Conservation (phyloP, 1,140 invertebrate species). For the Drosophila malerkotliana region DNA sequence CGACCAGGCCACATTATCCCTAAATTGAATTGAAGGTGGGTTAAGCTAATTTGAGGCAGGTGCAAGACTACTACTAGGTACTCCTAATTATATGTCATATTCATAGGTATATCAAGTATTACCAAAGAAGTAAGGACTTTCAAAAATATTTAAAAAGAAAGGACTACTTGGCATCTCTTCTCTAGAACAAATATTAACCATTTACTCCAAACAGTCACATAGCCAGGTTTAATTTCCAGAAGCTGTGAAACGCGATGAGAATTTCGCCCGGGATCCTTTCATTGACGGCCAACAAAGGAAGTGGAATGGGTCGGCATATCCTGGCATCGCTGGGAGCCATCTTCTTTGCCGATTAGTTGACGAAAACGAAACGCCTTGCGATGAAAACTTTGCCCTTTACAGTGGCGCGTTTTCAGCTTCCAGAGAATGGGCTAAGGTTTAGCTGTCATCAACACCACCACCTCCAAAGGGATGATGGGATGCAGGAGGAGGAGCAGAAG, state of each 20-base stretch:
- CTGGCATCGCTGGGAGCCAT: constrained; percentile 19
- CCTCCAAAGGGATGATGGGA: constrained; percentile 19
- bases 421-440: constrained; percentile 6
- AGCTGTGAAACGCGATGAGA: constrained; percentile 7
- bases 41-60: constrained; percentile 1
- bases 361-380: constrained; percentile 69
- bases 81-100: constrained; percentile 5
- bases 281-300: constrained; percentile 2
- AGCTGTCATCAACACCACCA: constrained; percentile 38
- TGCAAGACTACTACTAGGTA: not conserved
- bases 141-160: not conserved
- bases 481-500: not conserved
- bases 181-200: not conserved
- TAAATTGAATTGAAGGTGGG: constrained; percentile 7
- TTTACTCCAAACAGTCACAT: not conserved
- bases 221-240: constrained; percentile 16
- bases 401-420: constrained; percentile 1
- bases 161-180: not conserved
- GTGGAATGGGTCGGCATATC: not conserved
- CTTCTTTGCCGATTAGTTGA: constrained; percentile 59
- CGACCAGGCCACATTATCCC: constrained; percentile 1
- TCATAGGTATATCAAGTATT: not conserved
- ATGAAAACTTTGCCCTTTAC: constrained; percentile 74
- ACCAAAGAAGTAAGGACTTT: not conserved
- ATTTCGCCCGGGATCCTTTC: constrained; percentile 10